These are phyloP conservation scores for Crioceris asparagi DNA, from an alignment of 2,888 invertebrate species.

Conservation along the genomic window DNA sequence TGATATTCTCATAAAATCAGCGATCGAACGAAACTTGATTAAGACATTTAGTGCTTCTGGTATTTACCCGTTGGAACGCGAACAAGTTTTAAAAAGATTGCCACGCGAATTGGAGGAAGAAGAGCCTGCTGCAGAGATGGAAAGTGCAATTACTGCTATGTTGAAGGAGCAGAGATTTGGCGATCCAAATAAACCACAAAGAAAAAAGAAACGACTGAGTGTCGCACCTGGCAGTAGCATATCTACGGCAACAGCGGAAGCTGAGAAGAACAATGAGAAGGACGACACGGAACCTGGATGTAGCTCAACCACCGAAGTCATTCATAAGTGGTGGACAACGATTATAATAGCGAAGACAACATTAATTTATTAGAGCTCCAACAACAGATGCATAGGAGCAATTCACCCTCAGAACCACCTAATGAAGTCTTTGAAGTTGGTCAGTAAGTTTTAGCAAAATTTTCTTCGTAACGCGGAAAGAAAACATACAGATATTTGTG, in stretches of 20 bases:
- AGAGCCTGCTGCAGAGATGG: slow-evolving; percentile 8
- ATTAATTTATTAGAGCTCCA: slow-evolving; percentile 7
- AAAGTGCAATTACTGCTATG: slow-evolving; percentile 9
- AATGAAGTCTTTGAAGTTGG: slow-evolving; percentile 8
- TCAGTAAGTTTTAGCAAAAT: slow-evolving; percentile 8
- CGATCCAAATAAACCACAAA: slow-evolving; percentile 5
- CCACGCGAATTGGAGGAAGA: slow-evolving; percentile 7
- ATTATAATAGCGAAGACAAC: slow-evolving; percentile 10
- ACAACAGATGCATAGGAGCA: slow-evolving; percentile 9
- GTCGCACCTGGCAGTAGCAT: slow-evolving; percentile 9
- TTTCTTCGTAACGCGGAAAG: slow-evolving; percentile 7
- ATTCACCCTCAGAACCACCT: slow-evolving; percentile 9
- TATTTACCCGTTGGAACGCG: slow-evolving; percentile 8
- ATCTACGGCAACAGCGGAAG: slow-evolving; percentile 9
- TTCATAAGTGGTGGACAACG: slow-evolving; percentile 8
- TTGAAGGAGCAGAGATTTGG: slow-evolving; percentile 12
- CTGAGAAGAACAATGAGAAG: slow-evolving; percentile 7
- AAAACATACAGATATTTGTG: slow-evolving; percentile 9
- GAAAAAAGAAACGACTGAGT: slow-evolving; percentile 8
- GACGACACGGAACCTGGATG: slow-evolving; percentile 8
- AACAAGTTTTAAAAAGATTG: slow-evolving; percentile 11
- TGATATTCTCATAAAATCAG: too few relatives aligned
- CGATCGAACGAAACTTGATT: too few relatives aligned
- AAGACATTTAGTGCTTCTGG: too few relatives aligned
- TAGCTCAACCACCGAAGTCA: slow-evolving; percentile 9